Percentiles rank a stretch among this genome's conserved stretches.
These are phyloP conservation scores for Siniperca undulata DNA, from an alignment of 2,797 vertebrate species.

Conservation along the genomic window DNA sequence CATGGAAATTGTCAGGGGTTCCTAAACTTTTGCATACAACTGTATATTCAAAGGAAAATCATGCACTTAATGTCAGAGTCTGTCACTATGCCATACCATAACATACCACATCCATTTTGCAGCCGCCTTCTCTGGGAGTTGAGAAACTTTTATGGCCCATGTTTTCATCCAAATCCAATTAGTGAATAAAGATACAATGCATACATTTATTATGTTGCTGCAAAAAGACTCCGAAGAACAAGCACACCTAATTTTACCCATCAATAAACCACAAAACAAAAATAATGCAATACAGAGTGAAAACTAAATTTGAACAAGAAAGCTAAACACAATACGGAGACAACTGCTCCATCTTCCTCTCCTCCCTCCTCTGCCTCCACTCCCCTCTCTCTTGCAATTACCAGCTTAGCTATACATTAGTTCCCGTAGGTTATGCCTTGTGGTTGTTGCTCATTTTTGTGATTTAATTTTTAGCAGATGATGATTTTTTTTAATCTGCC, in stretches of 20 bases:
- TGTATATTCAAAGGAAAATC: slow-evolving; percentile 16
- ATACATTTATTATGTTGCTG: slow-evolving; percentile 9
- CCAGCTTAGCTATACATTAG: not conserved
- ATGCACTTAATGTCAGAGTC: slow-evolving; percentile 41
- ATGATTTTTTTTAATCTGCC: not conserved
- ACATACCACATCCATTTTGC: slow-evolving; percentile 2
- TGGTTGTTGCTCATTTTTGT: not conserved
- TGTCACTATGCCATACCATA: not conserved
- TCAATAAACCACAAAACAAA: not conserved
- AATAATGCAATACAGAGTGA: not conserved
- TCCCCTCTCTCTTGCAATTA: not conserved
- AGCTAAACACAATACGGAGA: not conserved
- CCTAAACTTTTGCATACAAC: no score
- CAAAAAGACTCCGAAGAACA: not conserved
- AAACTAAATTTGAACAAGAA: not conserved
- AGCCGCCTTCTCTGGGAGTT: not conserved
- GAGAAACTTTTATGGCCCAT: not conserved
- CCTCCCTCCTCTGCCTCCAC: not conserved
- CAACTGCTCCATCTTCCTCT: not conserved
- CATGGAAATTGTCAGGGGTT: no score
- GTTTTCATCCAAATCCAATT: not conserved
- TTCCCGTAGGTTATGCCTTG: not conserved
- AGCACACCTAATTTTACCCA: not conserved
- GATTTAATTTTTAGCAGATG: not conserved
- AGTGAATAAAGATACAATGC: not conserved